phyloP scores from a whole-genome alignment of 2,797 vertebrate species.

The Bucorvus abyssinicus region DNA sequence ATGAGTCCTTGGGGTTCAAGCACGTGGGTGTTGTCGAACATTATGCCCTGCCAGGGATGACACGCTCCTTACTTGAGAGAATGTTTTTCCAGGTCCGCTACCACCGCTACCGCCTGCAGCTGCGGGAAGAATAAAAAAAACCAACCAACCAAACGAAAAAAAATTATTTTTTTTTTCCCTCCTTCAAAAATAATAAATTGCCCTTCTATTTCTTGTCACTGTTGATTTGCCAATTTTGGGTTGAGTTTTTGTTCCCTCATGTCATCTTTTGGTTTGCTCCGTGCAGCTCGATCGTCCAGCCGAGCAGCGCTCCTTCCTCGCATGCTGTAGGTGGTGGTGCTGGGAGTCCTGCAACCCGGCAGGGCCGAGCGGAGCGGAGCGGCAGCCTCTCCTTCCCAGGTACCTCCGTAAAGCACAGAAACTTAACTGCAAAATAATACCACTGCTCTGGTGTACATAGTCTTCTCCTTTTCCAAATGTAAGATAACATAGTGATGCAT shows the following conservation, averaged over 20 bases:
- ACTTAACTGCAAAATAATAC: constrained; percentile 20
- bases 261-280: constrained; percentile 67
- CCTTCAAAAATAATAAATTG: constrained; percentile 66
- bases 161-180: not conserved
- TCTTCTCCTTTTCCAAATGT: constrained; percentile 20
- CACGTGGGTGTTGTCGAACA: constrained; percentile 88
- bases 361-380: not conserved
- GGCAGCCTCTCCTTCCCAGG: constrained; percentile 38
- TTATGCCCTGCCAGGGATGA: constrained; percentile 93
- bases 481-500: constrained; percentile 46
- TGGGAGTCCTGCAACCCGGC: not conserved
- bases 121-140: constrained; percentile 91
- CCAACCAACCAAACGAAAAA: constrained; percentile 31
- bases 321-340: constrained; percentile 56
- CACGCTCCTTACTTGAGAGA: constrained; percentile 89
- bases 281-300: constrained; percentile 35
- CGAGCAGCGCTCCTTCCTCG: constrained; percentile 32
- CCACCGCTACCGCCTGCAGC: constrained; percentile 97
- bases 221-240: constrained; percentile 52
- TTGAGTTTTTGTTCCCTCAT: constrained; percentile 35
- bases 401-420: constrained; percentile 72
- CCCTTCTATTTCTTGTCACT: constrained; percentile 58
- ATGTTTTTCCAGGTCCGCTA: constrained; percentile 99
- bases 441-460: constrained; percentile 58
- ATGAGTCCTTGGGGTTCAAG: constrained; percentile 97